Conservation (phyloP, 2,888 invertebrate genomes). For the Erpobdella octoculata region DNA sequence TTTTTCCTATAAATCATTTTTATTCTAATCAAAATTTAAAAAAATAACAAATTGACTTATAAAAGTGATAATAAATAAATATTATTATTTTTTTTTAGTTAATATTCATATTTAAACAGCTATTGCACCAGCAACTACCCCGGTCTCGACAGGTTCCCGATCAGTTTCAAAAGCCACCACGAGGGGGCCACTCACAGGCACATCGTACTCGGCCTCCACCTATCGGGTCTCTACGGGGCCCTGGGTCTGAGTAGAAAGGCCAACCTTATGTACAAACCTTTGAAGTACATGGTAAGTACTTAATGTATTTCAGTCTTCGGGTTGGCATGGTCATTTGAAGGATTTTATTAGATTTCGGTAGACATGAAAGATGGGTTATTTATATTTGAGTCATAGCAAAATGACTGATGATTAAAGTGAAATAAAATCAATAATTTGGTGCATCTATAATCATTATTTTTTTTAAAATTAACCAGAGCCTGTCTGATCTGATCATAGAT, state of each 20-base stretch:
- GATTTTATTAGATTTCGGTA: not conserved
- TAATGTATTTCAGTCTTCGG: not conserved
- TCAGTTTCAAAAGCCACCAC: constrained; percentile 51
- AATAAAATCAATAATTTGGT: too few relatives aligned
- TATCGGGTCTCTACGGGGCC: constrained; percentile 49
- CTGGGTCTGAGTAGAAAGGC: constrained; percentile 51
- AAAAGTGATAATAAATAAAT: not conserved
- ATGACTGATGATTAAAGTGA: too few relatives aligned
- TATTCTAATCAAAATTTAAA: not conserved
- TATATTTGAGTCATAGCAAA: too few relatives aligned
- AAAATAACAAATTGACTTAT: not conserved
- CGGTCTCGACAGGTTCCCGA: constrained; percentile 50
- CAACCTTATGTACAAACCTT: constrained; percentile 52
- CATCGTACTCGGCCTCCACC: constrained; percentile 51
- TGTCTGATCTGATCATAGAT: constrained; percentile 47
- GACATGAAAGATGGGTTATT: too few relatives aligned
- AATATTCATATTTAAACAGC: constrained; percentile 36
- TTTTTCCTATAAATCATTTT: not conserved
- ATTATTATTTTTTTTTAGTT: not conserved
- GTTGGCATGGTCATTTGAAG: not conserved
- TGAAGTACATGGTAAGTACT: constrained; percentile 45
- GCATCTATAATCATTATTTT: not conserved
- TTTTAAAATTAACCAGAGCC: constrained; percentile 41
- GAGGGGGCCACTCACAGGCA: constrained; percentile 48
- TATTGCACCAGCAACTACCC: constrained; percentile 50